Evolutionary conservation across 2,797 vertebrate species (phyloP), one percentile per base, ranked within the genome.

Genomic region (Ceyx erithaca): DNA sequence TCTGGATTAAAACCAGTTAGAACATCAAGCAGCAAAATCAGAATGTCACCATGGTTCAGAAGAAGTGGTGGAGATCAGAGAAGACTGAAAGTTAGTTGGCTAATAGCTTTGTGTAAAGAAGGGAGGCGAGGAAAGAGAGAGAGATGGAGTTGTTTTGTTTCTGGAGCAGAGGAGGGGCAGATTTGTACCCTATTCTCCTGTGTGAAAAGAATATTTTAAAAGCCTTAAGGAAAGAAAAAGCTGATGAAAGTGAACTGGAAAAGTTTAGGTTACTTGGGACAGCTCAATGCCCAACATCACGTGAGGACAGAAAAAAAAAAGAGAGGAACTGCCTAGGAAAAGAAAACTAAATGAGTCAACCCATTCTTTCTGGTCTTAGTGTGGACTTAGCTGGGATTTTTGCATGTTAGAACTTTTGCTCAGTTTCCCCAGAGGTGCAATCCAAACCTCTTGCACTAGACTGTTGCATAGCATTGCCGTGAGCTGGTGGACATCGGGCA

Each of bases 21-120:
- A 93, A 62, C 79, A 64, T 81, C 72, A 80, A 85, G 89, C 48
- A 92, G 66, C 33, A 94, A 92, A 85, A 61, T 54, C 71, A 54
- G 71, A 64, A 61, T 9, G 33, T 28, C 67, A 63, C 28, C 3
- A 5, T 52, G 2, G 2, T 75, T 91, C 77, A 37, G 69, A 95
- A 78, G 70, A 90, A 64, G 59, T 20, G 30, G 40, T 9, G 57
- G 63, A 87, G 73, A 81, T 76, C 35, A 45, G 83, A 79, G 63
- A 82, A 85, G 75, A 77, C 10, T 33, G 52, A 45, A 93, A 82
- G 66, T 82, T 82, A 67, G 52, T 77, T 73, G 33, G 41, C 51
- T 25, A 28, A 4, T 52, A 70, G 69, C 45, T 89, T 78, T 46
- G 9, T 40, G 25, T 75, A 21, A 73, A 62, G 70, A 77, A 78